Percentiles rank a stretch among this genome's conserved stretches.
Evolutionary conservation across 2,888 invertebrate genomes (phyloP).

Genomic region (Hypolimnas misippus): DNA sequence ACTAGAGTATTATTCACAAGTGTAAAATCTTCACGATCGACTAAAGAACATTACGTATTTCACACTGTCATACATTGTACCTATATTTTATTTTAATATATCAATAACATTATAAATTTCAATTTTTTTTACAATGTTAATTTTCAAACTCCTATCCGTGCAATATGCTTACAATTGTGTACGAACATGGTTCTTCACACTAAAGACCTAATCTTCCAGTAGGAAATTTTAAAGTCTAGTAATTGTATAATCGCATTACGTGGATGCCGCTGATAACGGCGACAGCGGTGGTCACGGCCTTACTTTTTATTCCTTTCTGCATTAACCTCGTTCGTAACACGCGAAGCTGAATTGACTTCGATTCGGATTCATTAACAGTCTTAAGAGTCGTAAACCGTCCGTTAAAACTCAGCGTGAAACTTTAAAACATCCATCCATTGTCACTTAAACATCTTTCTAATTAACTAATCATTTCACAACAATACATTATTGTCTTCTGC

Average conservation of each 20-base stretch:
- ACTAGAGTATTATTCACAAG: no score
- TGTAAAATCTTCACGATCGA: no score
- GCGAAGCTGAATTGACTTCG: constrained; percentile 32
- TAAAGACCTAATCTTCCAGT: no score
- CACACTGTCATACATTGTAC: no score
- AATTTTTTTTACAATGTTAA: no score
- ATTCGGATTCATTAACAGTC: neutral
- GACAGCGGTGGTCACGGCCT: constrained; percentile 44
- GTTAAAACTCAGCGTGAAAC: no score
- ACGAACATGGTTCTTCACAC: no score
- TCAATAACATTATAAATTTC: no score
- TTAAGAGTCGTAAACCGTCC: neutral
- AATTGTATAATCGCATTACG: neutral
- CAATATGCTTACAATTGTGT: no score
- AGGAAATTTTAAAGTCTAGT: neutral
- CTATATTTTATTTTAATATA: no score
- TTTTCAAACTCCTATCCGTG: no score
- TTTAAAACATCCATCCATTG: neutral
- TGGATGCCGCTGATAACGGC: constrained; percentile 6
- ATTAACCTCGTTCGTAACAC: constrained; percentile 55
- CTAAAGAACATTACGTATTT: no score
- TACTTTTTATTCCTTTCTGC: constrained; percentile 50
- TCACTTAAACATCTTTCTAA: neutral
- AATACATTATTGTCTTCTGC: neutral
- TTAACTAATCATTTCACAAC: neutral